Evolutionary conservation across 2,888 invertebrate species (phyloP).

Genomic region (Ditula angustiorana): DNA sequence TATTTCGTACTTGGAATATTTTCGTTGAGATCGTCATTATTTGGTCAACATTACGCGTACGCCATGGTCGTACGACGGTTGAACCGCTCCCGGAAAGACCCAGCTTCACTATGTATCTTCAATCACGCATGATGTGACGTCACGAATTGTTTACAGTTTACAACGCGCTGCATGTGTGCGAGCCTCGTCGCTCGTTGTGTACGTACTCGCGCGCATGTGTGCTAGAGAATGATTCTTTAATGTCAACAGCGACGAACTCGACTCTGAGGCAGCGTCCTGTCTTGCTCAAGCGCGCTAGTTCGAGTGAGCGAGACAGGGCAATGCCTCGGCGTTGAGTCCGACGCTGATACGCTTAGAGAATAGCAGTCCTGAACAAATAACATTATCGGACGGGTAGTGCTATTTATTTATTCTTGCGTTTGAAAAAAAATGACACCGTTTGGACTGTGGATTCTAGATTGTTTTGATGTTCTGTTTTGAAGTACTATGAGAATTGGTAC

Average conservation of each 20-base stretch:
- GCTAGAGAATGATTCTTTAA: no score
- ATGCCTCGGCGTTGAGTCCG: no score
- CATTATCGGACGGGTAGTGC: neutral
- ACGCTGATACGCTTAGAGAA: no score
- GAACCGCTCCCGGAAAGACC: neutral
- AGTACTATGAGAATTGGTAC: no score
- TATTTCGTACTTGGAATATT: no score
- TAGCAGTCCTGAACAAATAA: neutral
- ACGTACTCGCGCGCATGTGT: slow-evolving; percentile 1
- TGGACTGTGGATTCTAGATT: neutral
- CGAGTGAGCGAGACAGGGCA: no score
- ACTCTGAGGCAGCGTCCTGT: no score
- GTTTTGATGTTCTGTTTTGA: neutral
- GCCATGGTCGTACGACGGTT: no score
- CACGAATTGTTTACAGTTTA: neutral
- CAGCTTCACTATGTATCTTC: neutral
- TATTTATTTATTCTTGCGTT: neutral
- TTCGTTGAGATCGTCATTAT: no score
- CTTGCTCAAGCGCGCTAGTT: no score
- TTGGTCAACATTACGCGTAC: no score
- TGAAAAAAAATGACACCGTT: neutral
- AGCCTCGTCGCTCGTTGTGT: neutral
- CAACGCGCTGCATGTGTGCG: neutral
- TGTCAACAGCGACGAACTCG: no score
- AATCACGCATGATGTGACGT: neutral